Evolutionary conservation across 2,113 vertebrate genomes (phyloP), one percentile per base, ranked within the genome.

Genomic region (Lipophrys pholis): DNA sequence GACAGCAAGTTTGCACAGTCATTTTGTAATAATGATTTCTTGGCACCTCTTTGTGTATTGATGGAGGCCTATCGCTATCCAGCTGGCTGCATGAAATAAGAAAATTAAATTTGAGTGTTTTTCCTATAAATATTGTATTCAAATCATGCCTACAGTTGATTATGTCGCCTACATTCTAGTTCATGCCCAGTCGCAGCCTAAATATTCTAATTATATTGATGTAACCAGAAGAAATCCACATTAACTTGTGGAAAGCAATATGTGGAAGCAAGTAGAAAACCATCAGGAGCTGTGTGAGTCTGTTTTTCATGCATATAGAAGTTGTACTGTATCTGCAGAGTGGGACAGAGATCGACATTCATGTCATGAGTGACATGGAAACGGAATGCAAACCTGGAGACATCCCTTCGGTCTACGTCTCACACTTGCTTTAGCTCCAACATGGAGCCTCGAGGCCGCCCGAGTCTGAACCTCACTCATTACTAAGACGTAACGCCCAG

Each of bases 371-470:
- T 68, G 69, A 76, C 77, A 80, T 80, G 57, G 71, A 78, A 87
- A 81, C 87, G 85, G 41, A 15, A 88, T 79, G 77, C 43, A 77
- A 78, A 79, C 53, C 38, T 69, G 41, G 60, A 58, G 46, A 78
- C 16, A n/a, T 56, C 66, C 42, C 10, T 8, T 60, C 45, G 17
- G 17, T 76, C 53, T 52, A 35, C 68, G 58, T 17, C 67, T 78
- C 59, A 51, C 57, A 21, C 42, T 63, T 61, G 53, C 54, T 58
- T 11, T 21, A 9, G 62, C 8, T 53, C 10, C 43, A 14, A 15
- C 59, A 51, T 55, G 53, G 15, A 65, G 57, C 62, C 40, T 52
- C 0, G 62, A 62, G 69, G 61, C 43, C 36, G 21, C 12, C 2
- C 7, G 21, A 75, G 67, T 62, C 67, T 67, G 43, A 56, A 71